Base-by-base conservation (phyloP, 2,888 invertebrate genomes). In the Argyresthia albistria region DNA sequence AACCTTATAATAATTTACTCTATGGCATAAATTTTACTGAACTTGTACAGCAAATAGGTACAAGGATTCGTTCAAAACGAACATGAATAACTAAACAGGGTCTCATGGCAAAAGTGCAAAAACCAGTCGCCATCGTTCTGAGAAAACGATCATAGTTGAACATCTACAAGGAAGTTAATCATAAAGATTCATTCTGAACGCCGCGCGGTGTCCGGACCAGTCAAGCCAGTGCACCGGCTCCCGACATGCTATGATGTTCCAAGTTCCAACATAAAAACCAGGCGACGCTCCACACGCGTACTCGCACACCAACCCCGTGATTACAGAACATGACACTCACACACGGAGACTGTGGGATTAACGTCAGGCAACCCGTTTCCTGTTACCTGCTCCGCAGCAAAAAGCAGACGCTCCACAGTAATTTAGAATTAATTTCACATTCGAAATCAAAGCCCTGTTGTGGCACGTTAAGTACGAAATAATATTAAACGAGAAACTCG, bases 291-390 rank as follows among this genome's bases (percentile, higher is more conserved):
- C 67, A 70, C 64, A 72, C 71, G 66, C 69, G 69, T 66, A 72
- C 71, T 66, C 69, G 69, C 66, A 66, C 71, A 70, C 65, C 67
- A 68, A 66, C 63, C 66, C 67, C 70, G 60, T 71, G 70, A 79
- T 79, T 76, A 79, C 71, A 70, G 68, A 70, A 70, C 70, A 63
- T 57, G 57, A 60, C 65, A 71, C 73, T 66, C 72, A 73, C 73
- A 73, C 73, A 70, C 61, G 56, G 69, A 59, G 50, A 56, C 57
- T 65, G 64, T 68, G 73, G 76, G 83, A 82, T 83, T 81, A 83
- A 76, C 75, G 72, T 75, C 79, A 73, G 75, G 72, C 80, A 82
- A 83, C 84, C 80, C 80, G 83, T 84, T 84, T 82, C 82, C 81
- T 82, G 80, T 82, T 83, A 84, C 84, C 83, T 83, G 83, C 72